Evolutionary conservation across 2,113 vertebrate genomes (phyloP).

Genomic region (Ptilonorhynchus violaceus): DNA sequence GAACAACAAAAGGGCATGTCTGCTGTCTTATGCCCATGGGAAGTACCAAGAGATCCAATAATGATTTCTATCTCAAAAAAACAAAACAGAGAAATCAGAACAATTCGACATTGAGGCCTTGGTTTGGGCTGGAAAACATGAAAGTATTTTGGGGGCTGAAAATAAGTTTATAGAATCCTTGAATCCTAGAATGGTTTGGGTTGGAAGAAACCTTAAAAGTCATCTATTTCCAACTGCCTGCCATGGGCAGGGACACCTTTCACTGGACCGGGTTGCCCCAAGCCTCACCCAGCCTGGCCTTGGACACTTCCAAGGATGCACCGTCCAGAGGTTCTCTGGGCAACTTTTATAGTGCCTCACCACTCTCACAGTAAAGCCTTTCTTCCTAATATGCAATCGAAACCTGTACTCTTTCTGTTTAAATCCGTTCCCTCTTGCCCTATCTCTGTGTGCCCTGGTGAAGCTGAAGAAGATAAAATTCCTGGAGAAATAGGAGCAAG

Average conservation of each 20-base stretch:
- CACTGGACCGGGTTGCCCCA: not conserved
- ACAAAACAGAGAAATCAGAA: not conserved
- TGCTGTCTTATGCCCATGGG: not conserved
- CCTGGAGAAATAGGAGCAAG: not conserved
- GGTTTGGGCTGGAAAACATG: not conserved
- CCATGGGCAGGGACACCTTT: not conserved
- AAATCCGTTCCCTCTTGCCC: not conserved
- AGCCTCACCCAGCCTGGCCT: not conserved
- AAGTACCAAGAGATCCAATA: not conserved
- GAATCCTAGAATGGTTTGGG: not conserved
- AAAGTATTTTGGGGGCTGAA: fast-evolving
- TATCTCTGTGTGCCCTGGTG: too few relatives aligned
- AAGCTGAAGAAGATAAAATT: not conserved
- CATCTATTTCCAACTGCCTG: not conserved
- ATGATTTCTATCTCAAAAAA: not conserved
- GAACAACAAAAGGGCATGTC: not conserved
- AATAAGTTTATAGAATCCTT: not conserved
- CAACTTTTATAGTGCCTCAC: not conserved
- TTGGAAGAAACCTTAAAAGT: not conserved
- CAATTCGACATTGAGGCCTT: fast-evolving
- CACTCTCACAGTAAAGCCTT: not conserved
- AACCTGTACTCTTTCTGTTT: not conserved
- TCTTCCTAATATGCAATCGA: not conserved
- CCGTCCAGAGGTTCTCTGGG: not conserved
- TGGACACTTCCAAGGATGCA: not conserved